Base-by-base conservation (phyloP, 2,113 vertebrate genomes). In the Callipepla californica region DNA sequence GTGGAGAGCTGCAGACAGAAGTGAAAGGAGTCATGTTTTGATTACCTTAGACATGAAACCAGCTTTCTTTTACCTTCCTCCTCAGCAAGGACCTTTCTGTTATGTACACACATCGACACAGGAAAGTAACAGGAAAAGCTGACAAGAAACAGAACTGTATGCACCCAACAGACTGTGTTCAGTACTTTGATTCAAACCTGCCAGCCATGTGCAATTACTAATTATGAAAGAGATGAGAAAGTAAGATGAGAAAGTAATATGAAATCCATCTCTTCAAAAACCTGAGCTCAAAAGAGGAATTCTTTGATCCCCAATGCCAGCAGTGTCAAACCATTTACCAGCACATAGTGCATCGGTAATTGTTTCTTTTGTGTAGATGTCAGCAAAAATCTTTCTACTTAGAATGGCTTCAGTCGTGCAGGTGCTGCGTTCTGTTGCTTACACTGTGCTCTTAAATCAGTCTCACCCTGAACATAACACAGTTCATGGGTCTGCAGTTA, bases 381-480 rank as follows among this genome's bases (percentile, higher is more conserved):
- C 17, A 57, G 5, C 5, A 78, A 80, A 59, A 82, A 36, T 30
- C 47, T 30, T 32, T n/a, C 4, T 26, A 40, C 65, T 82, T 18
- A 21, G 13, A 75, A 78, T 2, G 3, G 13, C 23, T 85, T 47
- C 19, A 38, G 19, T 32, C 21, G 61, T 1, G 0, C 19, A 57
- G 9, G 23, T 48, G 13, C 28, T 73, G 67, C 51, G 18, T 58
- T 74, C 40, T 36, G n/a, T 85, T 69, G 40, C 9, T 50, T 83
- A 23, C 25, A 57, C 28, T 5, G 3, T 17, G 17, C 25, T 40
- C 7, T 65, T 53, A 79, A 80, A 72, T 76, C 70, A 47, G 17
- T 30, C 69, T 65, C 4, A 2, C n/a, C 22, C 8, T 1, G 2
- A 57, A 40, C 53, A 17, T 8, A 26, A 36, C 2, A 1, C 17